Base-by-base conservation (phyloP, 2,888 invertebrate species). In the Drosophila yooni region DNA sequence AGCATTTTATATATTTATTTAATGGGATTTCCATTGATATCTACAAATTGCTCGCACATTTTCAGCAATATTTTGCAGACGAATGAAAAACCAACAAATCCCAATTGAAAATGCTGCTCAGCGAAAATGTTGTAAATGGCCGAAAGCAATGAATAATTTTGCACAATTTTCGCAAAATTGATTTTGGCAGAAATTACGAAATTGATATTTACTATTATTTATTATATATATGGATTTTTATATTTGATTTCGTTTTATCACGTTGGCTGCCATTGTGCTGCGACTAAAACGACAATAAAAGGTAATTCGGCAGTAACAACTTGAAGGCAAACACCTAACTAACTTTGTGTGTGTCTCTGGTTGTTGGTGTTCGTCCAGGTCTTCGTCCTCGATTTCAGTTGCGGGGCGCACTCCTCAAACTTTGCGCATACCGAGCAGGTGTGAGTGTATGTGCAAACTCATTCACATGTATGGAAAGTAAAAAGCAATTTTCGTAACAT, bases 401-500 rank as follows among this genome's bases (percentile, higher is more conserved):
- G n/a, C 33, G 50, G 61, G 53, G 31, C 38, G 13, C 53, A 70
- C 58, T 25, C 18, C 70, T 59, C 48, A n/a, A 79, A 76, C 79
- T 74, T 76, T 70, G 50, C 36, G 43, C 36, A 60, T 66, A 50
- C 27, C 27, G 66, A 58, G 54, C 53, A 56, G 48, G 56, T 59
- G 52, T 59, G 53, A 58, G 34, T 51, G 62, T 58, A 52, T 69
- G 76, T 60, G 66, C 36, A 60, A 76, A 79, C 88, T 71, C 79
- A 82, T 85, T 84, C 89, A 79, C 79, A 88, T 75, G 76, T 71
- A 82, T 74, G 82, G 57, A 73, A 76, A 82, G 90, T 84, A 89
- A 86, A 88, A 89, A 89, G 86, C 88, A 89, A 85, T 85, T 89
- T 89, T 89, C 90, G 90, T 85, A 85, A 89, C 90, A 85, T 87